phyloP scores from a whole-genome alignment of 2,113 vertebrate genomes.

The Tetrax tetrax region DNA sequence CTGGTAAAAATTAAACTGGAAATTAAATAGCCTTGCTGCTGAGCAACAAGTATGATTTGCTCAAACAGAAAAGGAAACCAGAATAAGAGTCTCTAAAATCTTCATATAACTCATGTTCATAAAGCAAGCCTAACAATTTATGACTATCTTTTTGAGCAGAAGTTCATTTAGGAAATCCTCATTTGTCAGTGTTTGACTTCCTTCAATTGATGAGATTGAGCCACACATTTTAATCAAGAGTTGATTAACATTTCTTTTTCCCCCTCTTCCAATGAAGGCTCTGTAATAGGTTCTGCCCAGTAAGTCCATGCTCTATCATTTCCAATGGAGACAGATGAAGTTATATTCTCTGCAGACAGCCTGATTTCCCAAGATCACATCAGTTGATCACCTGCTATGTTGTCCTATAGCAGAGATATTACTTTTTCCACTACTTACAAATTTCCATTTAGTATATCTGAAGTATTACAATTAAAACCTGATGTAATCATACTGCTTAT shows the following conservation, averaged over 20 bases:
- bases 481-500: not conserved
- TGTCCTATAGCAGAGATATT: not conserved
- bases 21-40: not conserved
- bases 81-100: not conserved
- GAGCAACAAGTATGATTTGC: not conserved
- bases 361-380: not conserved
- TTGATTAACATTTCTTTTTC: not conserved
- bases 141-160: not conserved
- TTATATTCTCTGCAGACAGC: not conserved
- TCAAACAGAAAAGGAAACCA: not conserved
- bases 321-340: conserved; percentile 45
- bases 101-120: not conserved
- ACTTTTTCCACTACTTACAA: not conserved
- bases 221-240: not conserved
- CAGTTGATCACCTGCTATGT: not conserved
- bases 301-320: not conserved
- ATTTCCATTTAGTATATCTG: not conserved
- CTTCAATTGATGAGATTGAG: not conserved
- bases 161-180: not conserved
- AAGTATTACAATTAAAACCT: not conserved
- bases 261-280: not conserved
- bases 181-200: not conserved
- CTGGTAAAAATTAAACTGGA: not conserved
- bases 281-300: not conserved
- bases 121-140: not conserved